Base-by-base conservation (phyloP, 2,888 invertebrate genomes). In the Drosophila nigritarsus region DNA sequence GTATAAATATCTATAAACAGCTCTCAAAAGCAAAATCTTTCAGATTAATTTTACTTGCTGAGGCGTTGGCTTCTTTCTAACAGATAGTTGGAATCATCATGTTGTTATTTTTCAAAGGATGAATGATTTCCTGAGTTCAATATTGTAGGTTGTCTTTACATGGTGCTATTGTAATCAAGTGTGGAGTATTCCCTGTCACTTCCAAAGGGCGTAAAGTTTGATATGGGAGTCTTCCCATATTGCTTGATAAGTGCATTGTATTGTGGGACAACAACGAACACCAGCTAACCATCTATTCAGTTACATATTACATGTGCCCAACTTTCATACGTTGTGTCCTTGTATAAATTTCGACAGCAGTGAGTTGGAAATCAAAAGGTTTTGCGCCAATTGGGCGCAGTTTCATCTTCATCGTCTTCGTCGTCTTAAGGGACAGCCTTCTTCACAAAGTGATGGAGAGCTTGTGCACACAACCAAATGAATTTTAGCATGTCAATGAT, bases 351-450 rank as follows among this genome's bases (percentile, higher is more conserved):
- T 77, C 73, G 86, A 82, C 76, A 80, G 82, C 83, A 82, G 62
- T 80, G 78, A 83, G 67, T 79, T 75, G 84, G 78, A 80, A 90
- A 81, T 76, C 78, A 76, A 87, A 81, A 71, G 72, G 76, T 77
- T 87, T 85, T 71, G 76, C 77, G 61, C 59, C 83, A 91, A 88
- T 83, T 83, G 85, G 82, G 65, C 73, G 78, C 72, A 74, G 60
- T 76, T 78, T 24, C 49, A 7, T 45, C 38, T 40, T 72, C 66
- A 65, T 76, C 72, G 70, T 71, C 70, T 65, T 64, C 65, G 67
- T 45, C 65, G 50, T 51, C 59, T 51, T 61, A 55, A 48, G 34
- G 58, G 53, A 49, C 64, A 74, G 71, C 58, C 80, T 61, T 45
- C 65, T 60, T 63, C 61, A 63, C 29, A 48, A 38, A 54, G 40